phyloP scores from a whole-genome alignment of 1,140 invertebrate species.

The Apis laboriosa region DNA sequence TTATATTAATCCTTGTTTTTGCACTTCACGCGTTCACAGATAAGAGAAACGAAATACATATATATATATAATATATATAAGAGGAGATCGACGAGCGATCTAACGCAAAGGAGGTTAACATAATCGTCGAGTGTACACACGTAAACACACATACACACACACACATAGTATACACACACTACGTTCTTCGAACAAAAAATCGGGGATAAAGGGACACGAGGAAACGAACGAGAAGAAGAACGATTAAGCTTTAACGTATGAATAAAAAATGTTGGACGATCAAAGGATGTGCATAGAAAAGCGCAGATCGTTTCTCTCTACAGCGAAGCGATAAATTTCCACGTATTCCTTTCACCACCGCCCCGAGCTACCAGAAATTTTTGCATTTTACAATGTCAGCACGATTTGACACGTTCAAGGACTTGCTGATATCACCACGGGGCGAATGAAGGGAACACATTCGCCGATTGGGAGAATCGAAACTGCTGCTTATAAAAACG shows the following conservation, averaged over 20 bases:
- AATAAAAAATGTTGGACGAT: background rate
- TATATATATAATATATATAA: too few species aligned
- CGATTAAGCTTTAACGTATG: background rate
- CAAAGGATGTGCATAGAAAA: background rate
- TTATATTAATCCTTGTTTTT: background rate
- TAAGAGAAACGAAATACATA: too few species aligned
- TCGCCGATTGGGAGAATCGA: background rate
- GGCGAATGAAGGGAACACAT: background rate
- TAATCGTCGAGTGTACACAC: too few species aligned
- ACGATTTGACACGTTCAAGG: conserved; percentile 23
- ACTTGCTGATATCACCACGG: background rate
- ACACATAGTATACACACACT: too few species aligned
- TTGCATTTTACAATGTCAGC: conserved; percentile 32
- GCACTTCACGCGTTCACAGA: too few species aligned
- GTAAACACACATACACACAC: too few species aligned
- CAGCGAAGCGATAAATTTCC: conserved; percentile 16
- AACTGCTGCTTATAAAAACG: background rate
- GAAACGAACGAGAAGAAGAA: background rate
- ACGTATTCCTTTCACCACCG: background rate
- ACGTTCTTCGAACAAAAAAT: background rate
- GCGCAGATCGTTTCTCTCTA: too few species aligned
- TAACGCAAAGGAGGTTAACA: too few species aligned
- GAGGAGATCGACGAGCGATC: too few species aligned
- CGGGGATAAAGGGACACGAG: background rate
- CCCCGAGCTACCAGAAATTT: background rate